A percentile compares a stretch with the other conserved stretches of the same genome.
These are phyloP conservation scores for Onychomys torridus DNA, from an alignment of 2,797 vertebrate genomes.

Conservation along the genomic window DNA sequence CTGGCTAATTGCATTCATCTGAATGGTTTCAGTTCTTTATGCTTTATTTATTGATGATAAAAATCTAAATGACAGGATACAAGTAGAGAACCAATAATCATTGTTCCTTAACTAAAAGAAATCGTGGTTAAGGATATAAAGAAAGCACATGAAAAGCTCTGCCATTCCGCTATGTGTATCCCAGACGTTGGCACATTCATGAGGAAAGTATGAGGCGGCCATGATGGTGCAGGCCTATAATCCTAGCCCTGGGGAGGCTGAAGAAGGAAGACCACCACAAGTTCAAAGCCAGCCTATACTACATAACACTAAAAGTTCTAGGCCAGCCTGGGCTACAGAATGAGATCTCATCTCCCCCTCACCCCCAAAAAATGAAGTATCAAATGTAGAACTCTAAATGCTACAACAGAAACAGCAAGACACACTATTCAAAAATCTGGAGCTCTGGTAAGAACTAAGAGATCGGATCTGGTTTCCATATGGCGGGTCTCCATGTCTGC, in stretches of 20 bases:
- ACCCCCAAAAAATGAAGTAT: neutral
- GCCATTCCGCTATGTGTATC: neutral
- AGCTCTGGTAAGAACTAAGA: conserved; percentile 11
- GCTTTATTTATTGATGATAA: conserved; percentile 15
- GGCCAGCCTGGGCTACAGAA: neutral
- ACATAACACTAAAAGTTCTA: neutral
- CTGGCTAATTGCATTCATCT: conserved; percentile 15
- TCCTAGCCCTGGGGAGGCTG: neutral
- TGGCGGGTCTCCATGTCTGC: neutral
- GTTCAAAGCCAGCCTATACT: neutral
- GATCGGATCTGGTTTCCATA: neutral
- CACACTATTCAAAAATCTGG: neutral
- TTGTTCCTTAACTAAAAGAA: conserved; percentile 30
- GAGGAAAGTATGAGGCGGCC: neutral
- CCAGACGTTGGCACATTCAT: neutral
- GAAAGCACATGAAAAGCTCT: neutral
- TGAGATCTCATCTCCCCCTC: neutral
- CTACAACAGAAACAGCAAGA: neutral
- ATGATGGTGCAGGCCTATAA: neutral
- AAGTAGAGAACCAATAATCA: conserved; percentile 30
- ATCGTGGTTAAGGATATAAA: neutral
- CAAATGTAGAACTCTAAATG: neutral
- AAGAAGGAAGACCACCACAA: neutral
- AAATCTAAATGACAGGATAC: neutral
- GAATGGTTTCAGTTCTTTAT: conserved; percentile 35